phyloP scores from a whole-genome alignment of 2,888 invertebrate genomes.

The Gordius sp. region DNA sequence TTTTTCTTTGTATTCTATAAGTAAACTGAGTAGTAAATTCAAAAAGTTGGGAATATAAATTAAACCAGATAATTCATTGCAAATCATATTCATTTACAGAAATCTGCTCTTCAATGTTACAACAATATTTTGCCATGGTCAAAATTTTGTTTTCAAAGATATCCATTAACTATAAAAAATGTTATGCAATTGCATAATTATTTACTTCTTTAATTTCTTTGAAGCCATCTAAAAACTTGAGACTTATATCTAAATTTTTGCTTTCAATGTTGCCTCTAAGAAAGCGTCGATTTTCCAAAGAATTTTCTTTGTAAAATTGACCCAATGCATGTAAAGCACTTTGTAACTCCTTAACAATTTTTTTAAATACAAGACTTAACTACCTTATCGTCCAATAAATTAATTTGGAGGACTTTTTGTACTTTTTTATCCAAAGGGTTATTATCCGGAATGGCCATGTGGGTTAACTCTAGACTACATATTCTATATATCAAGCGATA shows the following conservation, averaged over 20 bases:
- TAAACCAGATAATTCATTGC: no score
- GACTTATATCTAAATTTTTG: neutral
- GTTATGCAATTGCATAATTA: neutral
- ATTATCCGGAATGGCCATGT: no score
- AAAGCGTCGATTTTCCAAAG: slow-evolving; percentile 1
- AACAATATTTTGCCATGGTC: neutral
- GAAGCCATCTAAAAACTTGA: neutral
- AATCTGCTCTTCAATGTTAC: neutral
- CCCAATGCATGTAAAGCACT: neutral
- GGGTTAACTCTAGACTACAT: no score
- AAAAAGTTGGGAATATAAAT: no score
- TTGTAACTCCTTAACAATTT: slow-evolving; percentile 1
- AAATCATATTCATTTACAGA: no score
- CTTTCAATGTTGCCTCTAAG: slow-evolving; percentile 1
- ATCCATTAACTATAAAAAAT: neutral
- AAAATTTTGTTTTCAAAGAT: neutral
- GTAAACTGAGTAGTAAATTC: no score
- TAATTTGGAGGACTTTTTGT: neutral
- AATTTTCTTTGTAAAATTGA: slow-evolving; percentile 5
- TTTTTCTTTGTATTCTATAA: no score
- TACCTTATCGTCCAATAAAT: neutral
- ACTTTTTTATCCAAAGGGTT: neutral
- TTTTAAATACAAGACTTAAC: neutral
- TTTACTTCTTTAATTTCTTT: neutral
- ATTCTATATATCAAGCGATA: no score